phyloP scores from a whole-genome alignment of 2,888 invertebrate genomes.

The Drosophila dives region DNA sequence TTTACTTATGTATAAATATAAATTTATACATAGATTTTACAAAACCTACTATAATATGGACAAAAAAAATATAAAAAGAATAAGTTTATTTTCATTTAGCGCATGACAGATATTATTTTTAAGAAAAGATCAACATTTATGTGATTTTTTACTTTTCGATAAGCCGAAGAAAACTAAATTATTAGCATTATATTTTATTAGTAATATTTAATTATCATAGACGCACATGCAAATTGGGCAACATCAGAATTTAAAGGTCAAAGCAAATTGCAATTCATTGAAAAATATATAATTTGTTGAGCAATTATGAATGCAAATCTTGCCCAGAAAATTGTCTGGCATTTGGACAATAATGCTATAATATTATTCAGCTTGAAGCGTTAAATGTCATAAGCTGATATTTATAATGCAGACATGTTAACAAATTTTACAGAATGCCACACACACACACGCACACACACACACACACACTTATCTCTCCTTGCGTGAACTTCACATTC shows the following conservation, averaged over 20 bases:
- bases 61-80: not conserved
- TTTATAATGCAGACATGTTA: conserved; percentile 67
- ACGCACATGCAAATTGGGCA: conserved; percentile 2
- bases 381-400: conserved; percentile 52
- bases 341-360: conserved; percentile 33
- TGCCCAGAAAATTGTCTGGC: conserved; percentile 25
- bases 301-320: conserved; percentile 13
- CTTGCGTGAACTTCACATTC: not conserved
- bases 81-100: not conserved
- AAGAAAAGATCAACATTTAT: not conserved
- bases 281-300: conserved; percentile 16
- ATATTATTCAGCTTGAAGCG: conserved; percentile 4
- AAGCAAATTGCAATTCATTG: conserved; percentile 5
- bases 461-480: conserved; percentile 29
- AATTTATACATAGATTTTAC: not conserved
- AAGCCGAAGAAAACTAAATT: not conserved
- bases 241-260: not conserved
- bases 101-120: not conserved
- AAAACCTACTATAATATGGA: conserved; percentile 20
- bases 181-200: not conserved
- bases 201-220: not conserved
- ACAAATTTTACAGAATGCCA: conserved; percentile 63
- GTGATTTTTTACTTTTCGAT: not conserved
- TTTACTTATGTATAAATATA: not conserved
- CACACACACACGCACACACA: conserved; percentile 44